These are phyloP conservation scores for Brachyptera risi DNA, from an alignment of 2,888 invertebrate species.

Conservation along the genomic window DNA sequence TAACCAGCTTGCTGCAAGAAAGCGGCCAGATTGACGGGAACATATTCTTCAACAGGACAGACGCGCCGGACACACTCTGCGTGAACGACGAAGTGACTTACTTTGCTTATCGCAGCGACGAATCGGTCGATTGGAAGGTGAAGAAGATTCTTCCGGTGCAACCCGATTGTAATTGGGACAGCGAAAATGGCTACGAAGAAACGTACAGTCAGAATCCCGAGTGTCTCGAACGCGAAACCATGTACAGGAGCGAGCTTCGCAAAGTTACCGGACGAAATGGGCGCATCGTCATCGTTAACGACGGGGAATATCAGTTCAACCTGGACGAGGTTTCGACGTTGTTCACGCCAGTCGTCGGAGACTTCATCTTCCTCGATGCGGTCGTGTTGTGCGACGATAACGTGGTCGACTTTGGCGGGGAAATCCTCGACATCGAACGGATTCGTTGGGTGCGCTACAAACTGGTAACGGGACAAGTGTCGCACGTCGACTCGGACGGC, in stretches of 20 bases:
- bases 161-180: conserved; percentile 50
- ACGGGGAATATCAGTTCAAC: conserved; percentile 53
- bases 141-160: conserved; percentile 55
- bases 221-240: conserved; percentile 35
- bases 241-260: conserved; percentile 41
- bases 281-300: conserved; percentile 48
- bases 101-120: conserved; percentile 49
- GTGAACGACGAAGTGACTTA: conserved; percentile 56
- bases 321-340: conserved; percentile 58
- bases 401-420: conserved; percentile 48
- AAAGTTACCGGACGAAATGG: conserved; percentile 45
- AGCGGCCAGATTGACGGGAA: conserved; percentile 58
- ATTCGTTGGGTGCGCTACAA: conserved; percentile 58
- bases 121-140: conserved; percentile 49
- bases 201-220: background rate
- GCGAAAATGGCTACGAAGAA: background rate
- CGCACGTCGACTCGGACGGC: conserved; percentile 37
- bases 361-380: conserved; percentile 62
- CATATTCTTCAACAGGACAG: conserved; percentile 51
- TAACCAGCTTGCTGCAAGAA: conserved; percentile 53
- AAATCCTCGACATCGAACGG: conserved; percentile 58
- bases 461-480: conserved; percentile 50
- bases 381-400: conserved; percentile 58
- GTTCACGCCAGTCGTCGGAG: conserved; percentile 65
- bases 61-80: conserved; percentile 44